Percentiles rank a stretch among this genome's conserved stretches.
phyloP scores from a whole-genome alignment of 35 echinoderm and acorn worm species.

The Anneissia japonica region DNA sequence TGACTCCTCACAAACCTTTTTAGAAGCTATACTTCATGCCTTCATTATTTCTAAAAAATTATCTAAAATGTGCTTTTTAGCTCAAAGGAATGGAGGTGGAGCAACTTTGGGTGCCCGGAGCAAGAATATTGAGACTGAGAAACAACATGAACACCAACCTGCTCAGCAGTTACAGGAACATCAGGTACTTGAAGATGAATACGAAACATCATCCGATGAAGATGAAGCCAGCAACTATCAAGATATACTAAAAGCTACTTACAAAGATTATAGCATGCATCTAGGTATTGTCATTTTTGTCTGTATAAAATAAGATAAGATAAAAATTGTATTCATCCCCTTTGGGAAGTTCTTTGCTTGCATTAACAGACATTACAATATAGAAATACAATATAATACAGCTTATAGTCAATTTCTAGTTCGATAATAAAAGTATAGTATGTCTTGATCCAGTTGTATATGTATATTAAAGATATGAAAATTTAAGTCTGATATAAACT shows the following conservation, averaged over 20 bases:
- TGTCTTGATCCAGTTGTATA: no score
- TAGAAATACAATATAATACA: not conserved
- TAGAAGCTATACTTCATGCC: no score
- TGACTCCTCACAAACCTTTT: no score
- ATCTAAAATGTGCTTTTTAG: not conserved
- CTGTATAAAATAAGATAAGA: not conserved
- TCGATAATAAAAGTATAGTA: not conserved
- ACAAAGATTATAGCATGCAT: constrained; percentile 13
- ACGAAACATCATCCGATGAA: not conserved
- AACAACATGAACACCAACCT: not conserved
- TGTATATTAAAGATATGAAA: no score
- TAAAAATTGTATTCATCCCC: not conserved
- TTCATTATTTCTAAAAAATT: no score
- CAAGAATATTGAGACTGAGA: not conserved
- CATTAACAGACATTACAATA: no score
- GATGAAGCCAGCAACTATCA: constrained; percentile 14
- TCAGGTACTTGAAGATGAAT: not conserved
- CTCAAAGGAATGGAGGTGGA: not conserved
- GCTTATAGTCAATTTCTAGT: not conserved
- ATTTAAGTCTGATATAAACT: no score
- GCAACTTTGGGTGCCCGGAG: not conserved
- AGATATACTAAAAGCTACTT: constrained; percentile 12
- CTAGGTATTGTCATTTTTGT: constrained; percentile 13
- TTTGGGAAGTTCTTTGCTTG: not conserved
- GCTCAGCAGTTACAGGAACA: constrained; percentile 9